Percentiles rank a stretch among this genome's conserved stretches.
These are phyloP conservation scores for Trachelus iudaicus DNA, from an alignment of 2,888 invertebrate genomes.

Conservation along the genomic window DNA sequence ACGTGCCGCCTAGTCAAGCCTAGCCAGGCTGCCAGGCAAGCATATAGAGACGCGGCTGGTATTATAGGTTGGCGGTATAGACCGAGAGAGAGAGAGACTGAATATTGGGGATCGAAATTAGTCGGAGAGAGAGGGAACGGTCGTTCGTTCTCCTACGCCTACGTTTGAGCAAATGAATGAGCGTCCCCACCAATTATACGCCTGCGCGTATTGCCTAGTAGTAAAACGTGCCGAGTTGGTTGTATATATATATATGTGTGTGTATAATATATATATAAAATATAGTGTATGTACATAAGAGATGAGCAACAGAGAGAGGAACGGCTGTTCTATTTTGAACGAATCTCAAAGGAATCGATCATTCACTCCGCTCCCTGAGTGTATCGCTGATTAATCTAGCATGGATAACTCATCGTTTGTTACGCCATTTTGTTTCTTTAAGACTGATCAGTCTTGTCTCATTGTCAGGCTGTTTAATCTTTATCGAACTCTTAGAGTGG, in stretches of 20 bases:
- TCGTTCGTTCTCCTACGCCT: background rate
- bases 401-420: background rate
- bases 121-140: background rate
- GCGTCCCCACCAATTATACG: background rate
- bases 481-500: background rate
- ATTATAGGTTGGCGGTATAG: background rate
- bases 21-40: background rate
- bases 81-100: background rate
- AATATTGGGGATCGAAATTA: background rate
- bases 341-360: constrained; percentile 1
- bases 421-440: background rate
- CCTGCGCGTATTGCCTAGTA: background rate
- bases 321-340: background rate
- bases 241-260: background rate
- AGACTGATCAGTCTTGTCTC: background rate
- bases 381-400: background rate
- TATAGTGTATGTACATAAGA: background rate
- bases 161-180: background rate
- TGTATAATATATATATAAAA: no score
- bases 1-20: background rate
- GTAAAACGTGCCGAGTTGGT: background rate
- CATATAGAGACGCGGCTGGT: background rate
- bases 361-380: background rate
- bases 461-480: background rate
- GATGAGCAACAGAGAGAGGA: background rate